phyloP scores from a whole-genome alignment of 35 echinoderm and acorn worm genomes.

The Diadema setosum region DNA sequence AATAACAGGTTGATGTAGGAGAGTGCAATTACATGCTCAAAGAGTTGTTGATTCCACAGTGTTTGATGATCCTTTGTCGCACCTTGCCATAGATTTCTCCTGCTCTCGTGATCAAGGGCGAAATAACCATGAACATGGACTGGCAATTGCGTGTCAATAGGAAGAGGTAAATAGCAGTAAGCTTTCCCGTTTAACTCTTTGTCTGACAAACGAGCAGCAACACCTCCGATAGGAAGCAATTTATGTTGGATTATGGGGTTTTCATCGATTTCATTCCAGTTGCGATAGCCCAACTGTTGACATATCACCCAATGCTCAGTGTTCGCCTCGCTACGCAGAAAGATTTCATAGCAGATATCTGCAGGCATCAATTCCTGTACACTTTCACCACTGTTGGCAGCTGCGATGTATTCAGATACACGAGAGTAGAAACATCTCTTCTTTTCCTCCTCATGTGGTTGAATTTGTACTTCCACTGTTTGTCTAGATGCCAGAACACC shows the following conservation, averaged over 20 bases:
- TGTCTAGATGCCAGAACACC: not conserved
- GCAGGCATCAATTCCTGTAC: not conserved
- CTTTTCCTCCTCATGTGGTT: not conserved
- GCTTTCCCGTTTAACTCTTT: not conserved
- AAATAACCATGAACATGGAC: constrained; percentile 89
- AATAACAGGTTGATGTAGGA: constrained; percentile 38
- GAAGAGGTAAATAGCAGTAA: constrained; percentile 77
- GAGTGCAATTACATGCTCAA: constrained; percentile 22
- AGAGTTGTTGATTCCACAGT: constrained; percentile 58
- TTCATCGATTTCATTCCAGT: not conserved
- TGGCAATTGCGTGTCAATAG: constrained; percentile 51
- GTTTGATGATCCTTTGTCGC: constrained; percentile 10
- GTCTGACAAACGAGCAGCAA: not conserved
- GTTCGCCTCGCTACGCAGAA: not conserved
- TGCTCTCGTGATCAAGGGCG: constrained; percentile 55
- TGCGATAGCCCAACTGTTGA: not conserved
- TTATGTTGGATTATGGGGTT: not conserved
- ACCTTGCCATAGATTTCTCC: constrained; percentile 64
- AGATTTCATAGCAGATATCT: not conserved
- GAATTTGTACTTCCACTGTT: not conserved
- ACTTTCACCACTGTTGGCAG: too few relatives aligned
- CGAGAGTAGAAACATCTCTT: not conserved
- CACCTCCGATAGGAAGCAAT: constrained; percentile 32
- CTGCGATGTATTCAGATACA: not conserved
- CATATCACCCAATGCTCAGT: constrained; percentile 32